Percentiles rank a stretch among this genome's conserved stretches.
Evolutionary conservation across 2,888 invertebrate species (phyloP).

Genomic region (Chaitophorus viminalis): DNA sequence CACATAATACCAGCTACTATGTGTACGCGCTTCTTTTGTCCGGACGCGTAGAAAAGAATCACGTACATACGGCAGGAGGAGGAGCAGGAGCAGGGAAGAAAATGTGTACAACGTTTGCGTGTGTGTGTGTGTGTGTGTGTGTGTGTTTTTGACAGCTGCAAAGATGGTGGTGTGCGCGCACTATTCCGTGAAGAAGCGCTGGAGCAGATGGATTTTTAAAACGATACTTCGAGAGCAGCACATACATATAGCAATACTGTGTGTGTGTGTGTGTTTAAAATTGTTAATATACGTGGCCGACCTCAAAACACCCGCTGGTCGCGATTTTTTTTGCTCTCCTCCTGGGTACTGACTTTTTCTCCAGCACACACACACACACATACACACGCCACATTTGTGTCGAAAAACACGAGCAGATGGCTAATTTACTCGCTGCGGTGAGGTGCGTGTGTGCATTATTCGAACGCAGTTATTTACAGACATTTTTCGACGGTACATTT

Average conservation of each 20-base stretch:
- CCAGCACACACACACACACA: neutral
- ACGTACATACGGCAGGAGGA: neutral
- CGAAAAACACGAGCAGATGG: slow-evolving; percentile 40
- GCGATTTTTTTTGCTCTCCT: slow-evolving; percentile 5
- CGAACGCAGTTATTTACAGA: slow-evolving; percentile 21
- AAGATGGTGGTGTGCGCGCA: slow-evolving; percentile 5
- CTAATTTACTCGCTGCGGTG: slow-evolving; percentile 20
- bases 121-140: neutral
- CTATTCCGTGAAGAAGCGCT: neutral
- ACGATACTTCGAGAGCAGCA: slow-evolving; percentile 28
- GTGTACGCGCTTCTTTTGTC: slow-evolving; percentile 6
- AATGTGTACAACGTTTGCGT: neutral
- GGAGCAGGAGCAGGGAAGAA: neutral
- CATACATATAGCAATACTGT: neutral
- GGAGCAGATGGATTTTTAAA: slow-evolving; percentile 46
- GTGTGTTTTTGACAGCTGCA: neutral
- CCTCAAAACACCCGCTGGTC: slow-evolving; percentile 29
- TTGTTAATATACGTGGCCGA: slow-evolving; percentile 25
- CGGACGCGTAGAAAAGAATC: neutral
- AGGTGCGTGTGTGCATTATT: slow-evolving; percentile 8
- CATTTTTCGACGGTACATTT: slow-evolving; percentile 32
- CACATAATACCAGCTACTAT: no score
- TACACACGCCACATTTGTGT: neutral
- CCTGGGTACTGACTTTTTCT: slow-evolving; percentile 4
- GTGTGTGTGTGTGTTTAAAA: slow-evolving; percentile 20